These are phyloP conservation scores for Eleginops maclovinus DNA, from an alignment of 2,113 vertebrate species.

Conservation along the genomic window DNA sequence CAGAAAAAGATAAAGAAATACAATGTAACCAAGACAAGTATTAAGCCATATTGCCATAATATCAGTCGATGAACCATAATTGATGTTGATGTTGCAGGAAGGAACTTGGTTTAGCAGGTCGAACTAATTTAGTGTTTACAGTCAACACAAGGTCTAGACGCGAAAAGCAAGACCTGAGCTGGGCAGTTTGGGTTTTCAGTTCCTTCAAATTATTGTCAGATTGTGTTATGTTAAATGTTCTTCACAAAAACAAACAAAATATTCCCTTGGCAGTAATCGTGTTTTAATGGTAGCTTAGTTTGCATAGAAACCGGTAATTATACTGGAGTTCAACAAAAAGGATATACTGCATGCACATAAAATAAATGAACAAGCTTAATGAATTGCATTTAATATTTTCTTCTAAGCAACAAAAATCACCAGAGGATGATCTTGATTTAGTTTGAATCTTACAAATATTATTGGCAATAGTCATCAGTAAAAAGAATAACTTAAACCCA, in stretches of 20 bases:
- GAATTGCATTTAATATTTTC: not conserved
- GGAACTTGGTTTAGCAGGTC: slow-evolving; percentile 59
- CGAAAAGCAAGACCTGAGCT: slow-evolving; percentile 21
- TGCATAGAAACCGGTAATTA: not conserved
- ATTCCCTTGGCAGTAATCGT: not conserved
- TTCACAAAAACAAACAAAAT: slow-evolving; percentile 3
- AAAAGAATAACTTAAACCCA: not conserved
- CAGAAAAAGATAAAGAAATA: slow-evolving; percentile 58
- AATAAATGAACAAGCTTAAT: too few species aligned
- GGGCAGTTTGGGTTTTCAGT: slow-evolving; percentile 50
- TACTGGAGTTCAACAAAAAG: not conserved
- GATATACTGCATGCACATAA: too few species aligned
- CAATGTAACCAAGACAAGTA: slow-evolving; percentile 56
- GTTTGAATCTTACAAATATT: not conserved
- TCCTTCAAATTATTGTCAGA: slow-evolving; percentile 28
- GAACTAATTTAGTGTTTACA: slow-evolving; percentile 61
- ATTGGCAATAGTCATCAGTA: not conserved
- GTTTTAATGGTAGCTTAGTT: not conserved
- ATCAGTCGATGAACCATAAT: slow-evolving; percentile 43
- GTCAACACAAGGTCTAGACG: slow-evolving; percentile 61
- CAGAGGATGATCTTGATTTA: not conserved
- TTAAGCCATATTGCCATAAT: slow-evolving; percentile 61
- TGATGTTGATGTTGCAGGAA: slow-evolving; percentile 55
- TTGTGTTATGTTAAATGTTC: not conserved
- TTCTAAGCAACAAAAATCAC: not conserved